A percentile compares a stretch with the other conserved stretches of the same genome.
These are phyloP conservation scores for Lateolabrax maculatus DNA, from an alignment of 2,797 vertebrate species.

Conservation along the genomic window DNA sequence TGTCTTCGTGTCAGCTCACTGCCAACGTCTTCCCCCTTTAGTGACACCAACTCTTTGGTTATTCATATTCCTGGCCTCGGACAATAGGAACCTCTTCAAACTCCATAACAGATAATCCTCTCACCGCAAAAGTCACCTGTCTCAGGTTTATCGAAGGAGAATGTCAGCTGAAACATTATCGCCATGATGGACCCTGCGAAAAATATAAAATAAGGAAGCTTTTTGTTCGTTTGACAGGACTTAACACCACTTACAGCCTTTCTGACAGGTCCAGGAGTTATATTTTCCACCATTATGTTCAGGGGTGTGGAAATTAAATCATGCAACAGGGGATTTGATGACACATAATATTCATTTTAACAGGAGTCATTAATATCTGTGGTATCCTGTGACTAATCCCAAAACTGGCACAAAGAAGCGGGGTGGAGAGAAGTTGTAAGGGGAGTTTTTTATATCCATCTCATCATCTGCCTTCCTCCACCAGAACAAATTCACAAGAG, in stretches of 20 bases:
- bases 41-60: conserved; percentile 74
- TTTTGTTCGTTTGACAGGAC: conserved; percentile 85
- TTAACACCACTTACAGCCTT: conserved; percentile 77
- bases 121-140: conserved; percentile 80
- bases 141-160: conserved; percentile 84
- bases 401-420: conserved; percentile 70
- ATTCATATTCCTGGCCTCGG: conserved; percentile 75
- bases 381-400: conserved; percentile 84
- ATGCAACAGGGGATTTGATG: conserved; percentile 77
- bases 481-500: conserved; percentile 55
- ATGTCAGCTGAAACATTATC: conserved; percentile 88
- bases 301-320: conserved; percentile 80
- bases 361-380: conserved; percentile 77
- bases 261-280: conserved; percentile 70
- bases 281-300: conserved; percentile 76
- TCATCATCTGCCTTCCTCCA: conserved; percentile 49
- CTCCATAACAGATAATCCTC: conserved; percentile 82
- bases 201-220: too few relatives aligned
- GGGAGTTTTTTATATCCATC: conserved; percentile 51
- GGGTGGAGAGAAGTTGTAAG: conserved; percentile 49
- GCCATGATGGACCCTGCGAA: conserved; percentile 61
- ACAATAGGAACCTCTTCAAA: conserved; percentile 83
- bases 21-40: conserved; percentile 51
- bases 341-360: conserved; percentile 80
- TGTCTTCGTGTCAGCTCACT: conserved; percentile 57